Evolutionary conservation across 2,888 invertebrate species (phyloP), one percentile per base, ranked within the genome.

Genomic region (Leptogaster cylindrica): DNA sequence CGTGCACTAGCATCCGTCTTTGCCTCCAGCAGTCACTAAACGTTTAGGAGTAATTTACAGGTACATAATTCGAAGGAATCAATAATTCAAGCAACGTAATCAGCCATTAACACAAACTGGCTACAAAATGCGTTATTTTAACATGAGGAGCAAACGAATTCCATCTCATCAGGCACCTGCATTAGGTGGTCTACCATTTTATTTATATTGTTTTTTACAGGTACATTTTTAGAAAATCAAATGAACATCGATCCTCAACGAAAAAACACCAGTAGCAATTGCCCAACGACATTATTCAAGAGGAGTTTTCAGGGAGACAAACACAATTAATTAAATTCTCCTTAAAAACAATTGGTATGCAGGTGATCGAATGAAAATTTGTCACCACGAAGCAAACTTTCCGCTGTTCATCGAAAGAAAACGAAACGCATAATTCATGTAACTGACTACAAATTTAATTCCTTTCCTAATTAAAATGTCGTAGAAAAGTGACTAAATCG

Each of bases 381-480:
- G 39, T 39, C 52, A 52, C 52, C 31, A 16, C n/a, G 31, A 33
- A 14, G 33, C 28, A 31, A 33, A 14, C 52, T 33, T 52, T 52
- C 52, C 52, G 52, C 33, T 52, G 31, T 8, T 18, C 4, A 20
- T 52, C 33, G 31, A 27, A n/a, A 14, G 33, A 33, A n/a, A 18
- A 20, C 31, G 52, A 52, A 27, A 31, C 33, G 14, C 52, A 52
- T 52, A 52, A 52, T 14, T 52, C 52, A 52, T 52, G 52, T 52
- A 52, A 33, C 20, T 52, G 52, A 33, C 52, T 52, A 12, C 52
- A 52, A n/a, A 52, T 52, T 52, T 52, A 52, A 33, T 18, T 52
- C 33, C 33, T 52, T 52, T 52, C 33, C 33, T 33, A 52, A 52
- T 52, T 52, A 52, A 52, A 52, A 52, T 33, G 52, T 16, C 52